Evolutionary conservation across 2,113 vertebrate genomes (phyloP).

Genomic region (Prunella himalayana): DNA sequence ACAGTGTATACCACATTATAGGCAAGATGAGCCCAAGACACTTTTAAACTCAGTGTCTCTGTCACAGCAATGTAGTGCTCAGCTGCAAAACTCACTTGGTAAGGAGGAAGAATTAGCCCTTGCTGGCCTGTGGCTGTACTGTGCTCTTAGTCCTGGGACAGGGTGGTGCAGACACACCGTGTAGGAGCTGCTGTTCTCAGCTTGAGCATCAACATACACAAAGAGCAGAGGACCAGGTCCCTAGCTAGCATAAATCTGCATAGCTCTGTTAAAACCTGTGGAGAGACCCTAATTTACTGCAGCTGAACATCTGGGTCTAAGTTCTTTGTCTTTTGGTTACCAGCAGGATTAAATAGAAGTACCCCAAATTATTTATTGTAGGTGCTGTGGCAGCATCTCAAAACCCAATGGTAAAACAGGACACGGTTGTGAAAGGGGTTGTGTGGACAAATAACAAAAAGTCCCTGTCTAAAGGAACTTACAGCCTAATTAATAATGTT

Average conservation of each 20-base stretch:
- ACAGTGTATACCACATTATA: neutral
- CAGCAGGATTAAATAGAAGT: neutral
- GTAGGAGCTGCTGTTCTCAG: neutral
- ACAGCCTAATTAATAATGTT: neutral
- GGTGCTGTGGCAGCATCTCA: neutral
- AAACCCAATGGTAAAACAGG: neutral
- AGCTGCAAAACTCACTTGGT: neutral
- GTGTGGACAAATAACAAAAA: neutral
- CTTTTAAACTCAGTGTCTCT: neutral
- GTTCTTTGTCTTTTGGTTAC: constrained; percentile 10
- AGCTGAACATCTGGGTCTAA: neutral
- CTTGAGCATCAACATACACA: neutral
- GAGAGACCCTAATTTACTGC: neutral
- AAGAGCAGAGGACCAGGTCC: neutral
- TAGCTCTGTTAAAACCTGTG: neutral
- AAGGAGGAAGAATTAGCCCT: neutral
- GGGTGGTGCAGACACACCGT: neutral
- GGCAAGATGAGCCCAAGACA: neutral
- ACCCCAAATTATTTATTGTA: neutral
- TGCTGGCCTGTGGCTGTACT: neutral
- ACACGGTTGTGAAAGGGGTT: neutral
- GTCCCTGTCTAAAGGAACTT: neutral
- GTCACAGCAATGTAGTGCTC: neutral
- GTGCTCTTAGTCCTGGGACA: neutral
- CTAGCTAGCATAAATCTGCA: neutral